Base-by-base conservation (phyloP, 2,797 vertebrate genomes). In the Hirundo rustica region DNA sequence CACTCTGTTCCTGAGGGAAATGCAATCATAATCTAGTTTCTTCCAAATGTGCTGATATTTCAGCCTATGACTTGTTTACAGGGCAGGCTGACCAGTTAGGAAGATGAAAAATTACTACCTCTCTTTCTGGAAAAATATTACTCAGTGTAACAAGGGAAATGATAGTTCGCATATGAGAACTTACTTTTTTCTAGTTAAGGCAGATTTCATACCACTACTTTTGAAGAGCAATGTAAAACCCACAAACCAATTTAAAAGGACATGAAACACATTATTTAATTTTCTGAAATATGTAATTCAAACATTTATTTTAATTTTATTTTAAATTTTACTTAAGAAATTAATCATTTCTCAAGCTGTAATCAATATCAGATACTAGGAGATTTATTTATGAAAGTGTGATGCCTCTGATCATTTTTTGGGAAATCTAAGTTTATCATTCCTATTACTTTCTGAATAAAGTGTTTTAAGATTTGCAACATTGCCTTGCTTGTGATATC, bases 111-210 rank as follows among this genome's bases (percentile, higher is more conserved):
- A 71, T 11, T 70, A 42, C 36, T 70, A 17, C 16, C 47, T 58
- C 16, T 79, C 10, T 48, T 82, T 76, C 72, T 88, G 44, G 22
- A 80, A 67, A 25, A 67, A 15, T 48, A 62, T 42, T 2, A 50
- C 38, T 57, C 38, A 70, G 12, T 54, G 44, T 70, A n/a, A 80
- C 60, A 44, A 40, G 18, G 22, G 17, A 85, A 74, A 91, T n/a
- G 7, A 36, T 10, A 44, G 11, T 38, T 70, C 0, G 0, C 32
- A 71, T 13, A 22, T 6, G 11, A 62, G 18, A 88, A 62, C 29
- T 40, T 61, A 42, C 6, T 30, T 62, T 82, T 66, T 79, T 38
- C n/a, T 76, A 2, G 11, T n/a, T 76, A 72, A 66, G 9, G 30
- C 14, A 81, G 5, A 8, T 42, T 25, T 84, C 21, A 72, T 13